These are phyloP conservation scores for Crotalus viridis DNA, from an alignment of 2,113 vertebrate genomes.

Conservation along the genomic window DNA sequence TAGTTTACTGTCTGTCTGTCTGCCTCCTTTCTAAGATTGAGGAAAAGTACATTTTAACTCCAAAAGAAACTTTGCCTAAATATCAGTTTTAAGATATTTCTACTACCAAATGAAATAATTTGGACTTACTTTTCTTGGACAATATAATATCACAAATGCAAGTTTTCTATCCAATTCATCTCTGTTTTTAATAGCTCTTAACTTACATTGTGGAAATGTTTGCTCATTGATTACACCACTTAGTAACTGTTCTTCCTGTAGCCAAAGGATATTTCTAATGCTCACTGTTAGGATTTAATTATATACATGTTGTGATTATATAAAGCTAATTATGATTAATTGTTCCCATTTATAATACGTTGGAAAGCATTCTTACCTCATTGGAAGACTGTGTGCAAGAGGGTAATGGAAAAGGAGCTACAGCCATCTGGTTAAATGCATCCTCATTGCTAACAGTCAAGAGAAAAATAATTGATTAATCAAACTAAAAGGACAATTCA, in stretches of 20 bases:
- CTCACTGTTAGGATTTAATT: constrained; percentile 37
- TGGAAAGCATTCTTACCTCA: constrained; percentile 74
- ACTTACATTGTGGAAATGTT: neutral
- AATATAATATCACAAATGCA: neutral
- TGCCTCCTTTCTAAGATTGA: neutral
- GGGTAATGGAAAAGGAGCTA: constrained; percentile 78
- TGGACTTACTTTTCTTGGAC: neutral
- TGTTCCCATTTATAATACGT: constrained; percentile 21
- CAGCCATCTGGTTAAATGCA: constrained; percentile 89
- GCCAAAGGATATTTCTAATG: neutral
- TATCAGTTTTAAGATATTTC: neutral
- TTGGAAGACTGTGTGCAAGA: constrained; percentile 67
- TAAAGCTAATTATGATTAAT: constrained; percentile 43
- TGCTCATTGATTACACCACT: neutral
- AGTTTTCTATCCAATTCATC: neutral
- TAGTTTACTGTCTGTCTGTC: neutral
- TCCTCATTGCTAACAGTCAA: constrained; percentile 79
- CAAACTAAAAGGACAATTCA: neutral
- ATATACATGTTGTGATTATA: constrained; percentile 16
- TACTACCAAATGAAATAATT: neutral
- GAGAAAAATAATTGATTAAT: constrained; percentile 30
- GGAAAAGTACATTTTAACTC: neutral
- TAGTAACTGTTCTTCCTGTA: constrained; percentile 8
- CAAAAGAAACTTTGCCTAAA: neutral
- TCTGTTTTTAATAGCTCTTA: neutral